These are phyloP conservation scores for Triops longicaudatus DNA, from an alignment of 1,140 invertebrate genomes.

Conservation along the genomic window DNA sequence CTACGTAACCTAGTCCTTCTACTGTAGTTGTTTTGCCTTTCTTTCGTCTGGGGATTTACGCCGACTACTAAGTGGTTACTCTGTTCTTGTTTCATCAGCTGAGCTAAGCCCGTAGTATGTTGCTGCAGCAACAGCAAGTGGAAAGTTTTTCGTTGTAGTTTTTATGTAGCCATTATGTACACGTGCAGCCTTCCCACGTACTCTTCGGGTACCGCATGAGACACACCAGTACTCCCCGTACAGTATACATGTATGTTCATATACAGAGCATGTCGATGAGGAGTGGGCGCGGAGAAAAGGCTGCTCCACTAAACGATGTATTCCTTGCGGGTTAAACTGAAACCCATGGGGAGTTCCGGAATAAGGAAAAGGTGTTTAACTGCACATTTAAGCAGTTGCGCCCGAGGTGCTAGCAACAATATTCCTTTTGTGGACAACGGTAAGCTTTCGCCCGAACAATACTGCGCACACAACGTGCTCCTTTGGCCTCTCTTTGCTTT, in stretches of 20 bases:
- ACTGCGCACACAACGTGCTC: neutral
- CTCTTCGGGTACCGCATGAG: neutral
- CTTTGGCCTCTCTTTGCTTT: neutral
- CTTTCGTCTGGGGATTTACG: neutral
- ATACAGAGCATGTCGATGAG: neutral
- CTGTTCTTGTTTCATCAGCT: neutral
- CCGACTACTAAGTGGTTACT: neutral
- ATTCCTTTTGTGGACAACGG: neutral
- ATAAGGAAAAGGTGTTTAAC: constrained; percentile 3
- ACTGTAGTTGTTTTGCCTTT: neutral
- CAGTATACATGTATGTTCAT: neutral
- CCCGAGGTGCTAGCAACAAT: neutral
- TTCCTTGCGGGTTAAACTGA: neutral
- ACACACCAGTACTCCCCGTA: neutral
- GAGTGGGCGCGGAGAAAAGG: neutral
- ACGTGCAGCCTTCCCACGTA: neutral
- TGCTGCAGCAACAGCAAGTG: neutral
- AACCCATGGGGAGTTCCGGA: neutral
- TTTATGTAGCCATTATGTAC: neutral
- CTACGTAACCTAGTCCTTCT: neutral
- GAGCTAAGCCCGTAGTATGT: neutral
- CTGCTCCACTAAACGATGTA: neutral
- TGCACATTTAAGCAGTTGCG: neutral
- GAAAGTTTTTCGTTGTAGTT: neutral
- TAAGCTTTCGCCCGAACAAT: neutral